Conservation (phyloP, 2,797 vertebrate species). For the Phataginus tetradactyla region DNA sequence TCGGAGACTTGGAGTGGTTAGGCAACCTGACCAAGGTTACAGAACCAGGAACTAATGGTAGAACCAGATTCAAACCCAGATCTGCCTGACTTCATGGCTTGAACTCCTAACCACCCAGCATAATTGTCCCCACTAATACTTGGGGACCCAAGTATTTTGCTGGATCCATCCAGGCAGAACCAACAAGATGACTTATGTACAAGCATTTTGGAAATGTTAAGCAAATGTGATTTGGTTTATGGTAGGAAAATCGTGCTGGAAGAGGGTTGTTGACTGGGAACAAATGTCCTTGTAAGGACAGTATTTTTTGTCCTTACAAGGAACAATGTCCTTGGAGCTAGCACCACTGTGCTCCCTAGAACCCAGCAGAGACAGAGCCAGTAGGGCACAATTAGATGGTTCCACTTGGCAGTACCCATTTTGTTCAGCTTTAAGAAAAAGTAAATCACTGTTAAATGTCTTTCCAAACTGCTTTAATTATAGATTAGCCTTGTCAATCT, state of each 20-base stretch:
- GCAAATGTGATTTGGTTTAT: not conserved
- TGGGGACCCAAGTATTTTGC: not conserved
- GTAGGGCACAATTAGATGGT: not conserved
- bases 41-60: not conserved
- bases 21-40: not conserved
- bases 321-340: too few relatives aligned
- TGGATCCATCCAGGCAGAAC: not conserved
- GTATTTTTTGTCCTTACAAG: too few relatives aligned
- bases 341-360: not conserved
- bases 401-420: not conserved
- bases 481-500: conserved; percentile 61
- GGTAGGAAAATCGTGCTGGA: not conserved
- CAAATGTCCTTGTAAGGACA: not conserved
- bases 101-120: not conserved
- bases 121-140: not conserved
- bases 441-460: conserved; percentile 44
- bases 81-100: not conserved
- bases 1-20: not conserved
- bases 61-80: not conserved
- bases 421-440: conserved; percentile 45
- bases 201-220: not conserved
- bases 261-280: not conserved
- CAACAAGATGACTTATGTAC: not conserved
- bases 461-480: conserved; percentile 65
- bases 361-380: not conserved